phyloP scores from a whole-genome alignment of 2,113 vertebrate genomes.

The Heterochromis multidens region DNA sequence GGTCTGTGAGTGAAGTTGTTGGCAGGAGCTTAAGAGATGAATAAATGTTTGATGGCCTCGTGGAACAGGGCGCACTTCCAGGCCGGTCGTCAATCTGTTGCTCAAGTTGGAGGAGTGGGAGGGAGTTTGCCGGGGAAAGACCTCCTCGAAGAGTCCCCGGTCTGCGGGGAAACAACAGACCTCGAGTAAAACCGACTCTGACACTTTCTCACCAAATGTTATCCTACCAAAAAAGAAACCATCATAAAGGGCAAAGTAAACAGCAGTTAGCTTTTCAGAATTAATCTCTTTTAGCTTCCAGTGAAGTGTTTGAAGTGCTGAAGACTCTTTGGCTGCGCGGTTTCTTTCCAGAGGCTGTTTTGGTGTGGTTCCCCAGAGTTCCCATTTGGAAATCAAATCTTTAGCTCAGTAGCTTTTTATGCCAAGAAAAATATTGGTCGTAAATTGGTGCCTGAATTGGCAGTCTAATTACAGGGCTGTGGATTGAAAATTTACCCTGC shows the following conservation, averaged over 20 bases:
- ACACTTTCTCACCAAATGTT: slow-evolving; percentile 70
- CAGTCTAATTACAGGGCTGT: slow-evolving; percentile 64
- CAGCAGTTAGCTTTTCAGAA: slow-evolving; percentile 61
- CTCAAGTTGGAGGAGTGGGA: not conserved
- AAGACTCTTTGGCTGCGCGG: slow-evolving; percentile 49
- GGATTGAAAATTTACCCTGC: slow-evolving; percentile 37
- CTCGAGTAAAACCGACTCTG: slow-evolving; percentile 54
- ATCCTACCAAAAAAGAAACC: slow-evolving; percentile 56
- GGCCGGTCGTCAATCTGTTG: slow-evolving; percentile 26
- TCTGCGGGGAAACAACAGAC: slow-evolving; percentile 40
- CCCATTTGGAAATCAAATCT: slow-evolving; percentile 64
- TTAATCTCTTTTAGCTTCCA: slow-evolving; percentile 48
- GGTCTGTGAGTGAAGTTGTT: slow-evolving; percentile 1
- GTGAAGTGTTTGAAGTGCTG: slow-evolving; percentile 65
- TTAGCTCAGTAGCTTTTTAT: slow-evolving; percentile 56
- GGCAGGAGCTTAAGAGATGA: slow-evolving; percentile 48
- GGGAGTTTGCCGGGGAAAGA: slow-evolving; percentile 20
- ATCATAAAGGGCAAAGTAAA: slow-evolving; percentile 58
- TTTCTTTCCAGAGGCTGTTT: slow-evolving; percentile 66
- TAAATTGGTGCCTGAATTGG: slow-evolving; percentile 66
- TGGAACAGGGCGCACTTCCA: slow-evolving; percentile 54
- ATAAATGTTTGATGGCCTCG: slow-evolving; percentile 61
- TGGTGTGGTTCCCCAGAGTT: slow-evolving; percentile 64
- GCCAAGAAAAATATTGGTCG: slow-evolving; percentile 69
- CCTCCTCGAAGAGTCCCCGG: slow-evolving; percentile 47